Base-by-base conservation (phyloP, 2,113 vertebrate genomes). In the Vireo altiloquus region DNA sequence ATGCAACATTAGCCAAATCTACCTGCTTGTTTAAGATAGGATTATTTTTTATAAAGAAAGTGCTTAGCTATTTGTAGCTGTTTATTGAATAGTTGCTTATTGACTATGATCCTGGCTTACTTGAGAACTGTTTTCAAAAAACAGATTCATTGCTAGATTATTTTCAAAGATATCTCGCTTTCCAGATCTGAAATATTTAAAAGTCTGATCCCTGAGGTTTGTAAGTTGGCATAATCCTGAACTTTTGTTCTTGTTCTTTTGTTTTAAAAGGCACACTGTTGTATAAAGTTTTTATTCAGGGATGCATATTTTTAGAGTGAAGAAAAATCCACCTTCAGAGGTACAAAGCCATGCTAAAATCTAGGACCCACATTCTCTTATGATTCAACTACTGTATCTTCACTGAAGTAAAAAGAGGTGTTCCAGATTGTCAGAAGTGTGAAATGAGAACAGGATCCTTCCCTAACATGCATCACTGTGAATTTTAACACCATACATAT, bases 401-500 rank as follows among this genome's bases (percentile, higher is more conserved):
- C 83, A 56, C 50, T 78, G 42, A 95, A 89, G 74, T 70, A 68
- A 60, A 87, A 86, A 46, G 78, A 93, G 81, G 65, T 93, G 65
- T 42, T 97, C 82, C 92, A 96, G 90, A 94, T 93, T 96, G 89
- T 83, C 79, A 89, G 69, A 90, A 90, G 72, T 90, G 86, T 92
- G 90, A 95, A 95, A 95, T 33, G 72, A 95, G 79, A 97, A 93
- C 68, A 92, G 40, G 39, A 95, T 96, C 68, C 87, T 94, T 94
- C 63, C 84, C 66, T 93, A 91, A 52, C 81, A 93, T 94, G 65
- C 75, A 92, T 90, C 77, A 61, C 79, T 95, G 95, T 95, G 92
- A 96, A 95, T 96, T 89, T 94, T 97, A 95, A 90, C 89, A 91
- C 90, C 72, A 65, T 39, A 60, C 86, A 92, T 94, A 96, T 95